Base-by-base conservation (phyloP, 2,888 invertebrate species). In the Beris chalybata region DNA sequence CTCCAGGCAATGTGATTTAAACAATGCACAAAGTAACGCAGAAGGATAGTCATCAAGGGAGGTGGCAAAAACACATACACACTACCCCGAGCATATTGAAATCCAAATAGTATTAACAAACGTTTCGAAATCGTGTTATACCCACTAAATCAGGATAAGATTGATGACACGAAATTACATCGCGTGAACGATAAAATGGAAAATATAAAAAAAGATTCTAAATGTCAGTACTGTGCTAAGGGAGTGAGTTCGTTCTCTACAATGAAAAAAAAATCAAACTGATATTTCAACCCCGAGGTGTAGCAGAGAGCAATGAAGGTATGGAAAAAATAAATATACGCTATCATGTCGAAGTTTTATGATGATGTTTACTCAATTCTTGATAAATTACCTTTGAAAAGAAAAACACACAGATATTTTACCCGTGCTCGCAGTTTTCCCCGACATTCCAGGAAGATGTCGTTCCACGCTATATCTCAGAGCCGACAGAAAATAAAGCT, bases 321-420 rank as follows among this genome's bases (percentile, higher is more conserved):
- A 38, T 9, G 5, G 38, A 38, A 38, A 38, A 38, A 38, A 58
- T 30, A 29, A 29, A 45, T 58, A 58, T 9, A 58, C 45, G 45
- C 57, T 44, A 64, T 53, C 53, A 38, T 52, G 44, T 64, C 32
- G 32, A 64, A 53, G 38, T 64, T 64, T 64, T 53, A 53, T 44
- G 53, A 53, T 64, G 64, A 64, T 64, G 53, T 64, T 64, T 53
- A 43, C 53, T 44, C 53, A 53, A 54, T 64, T 54, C 44, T 53
- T 64, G 64, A 64, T 64, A 64, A 64, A 64, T 64, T 64, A 64
- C 64, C 32, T 64, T 64, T 47, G 57, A 44, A 58, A 9, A 7
- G 57, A 30, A 58, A 58, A 54, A 54, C 54, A 52, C 22, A 43
- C 56, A 56, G 13, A 15, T 13, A 44, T 43, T 43, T 45, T 30